phyloP scores from a whole-genome alignment of 2,113 vertebrate genomes.

The Grammomys dolichurus region DNA sequence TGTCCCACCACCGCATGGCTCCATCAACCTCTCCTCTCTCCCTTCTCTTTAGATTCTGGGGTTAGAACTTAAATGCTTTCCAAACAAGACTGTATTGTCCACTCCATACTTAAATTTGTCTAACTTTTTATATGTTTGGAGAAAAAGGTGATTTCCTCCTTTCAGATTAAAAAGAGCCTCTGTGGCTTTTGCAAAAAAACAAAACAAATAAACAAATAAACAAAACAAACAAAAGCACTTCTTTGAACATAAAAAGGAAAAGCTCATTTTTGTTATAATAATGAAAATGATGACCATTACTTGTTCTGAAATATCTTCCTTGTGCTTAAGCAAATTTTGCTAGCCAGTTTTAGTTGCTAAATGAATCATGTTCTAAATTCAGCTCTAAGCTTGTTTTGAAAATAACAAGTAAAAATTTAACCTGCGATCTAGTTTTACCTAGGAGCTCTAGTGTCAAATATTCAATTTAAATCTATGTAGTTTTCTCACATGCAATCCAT shows the following conservation, averaged over 20 bases:
- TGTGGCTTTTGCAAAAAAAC: slow-evolving; percentile 33
- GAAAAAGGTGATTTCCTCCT: background rate
- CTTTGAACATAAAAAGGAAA: background rate
- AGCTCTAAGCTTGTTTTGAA: slow-evolving; percentile 64
- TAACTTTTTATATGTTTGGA: background rate
- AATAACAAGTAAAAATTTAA: slow-evolving; percentile 72
- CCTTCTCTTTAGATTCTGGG: slow-evolving; percentile 15
- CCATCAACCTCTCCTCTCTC: background rate
- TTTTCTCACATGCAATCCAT: slow-evolving; percentile 77
- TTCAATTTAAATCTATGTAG: slow-evolving; percentile 69
- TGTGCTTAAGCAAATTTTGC: slow-evolving; percentile 57
- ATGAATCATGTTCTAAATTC: slow-evolving; percentile 66
- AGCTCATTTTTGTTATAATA: slow-evolving; percentile 43
- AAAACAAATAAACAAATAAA: too few relatives aligned
- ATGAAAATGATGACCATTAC: background rate
- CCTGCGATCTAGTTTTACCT: slow-evolving; percentile 65
- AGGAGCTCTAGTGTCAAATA: slow-evolving; percentile 73
- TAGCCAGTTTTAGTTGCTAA: slow-evolving; percentile 42
- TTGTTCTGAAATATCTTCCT: slow-evolving; percentile 55
- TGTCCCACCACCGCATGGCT: too few relatives aligned
- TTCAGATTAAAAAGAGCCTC: slow-evolving; percentile 20
- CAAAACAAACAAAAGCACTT: background rate
- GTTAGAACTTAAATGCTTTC: slow-evolving; percentile 8
- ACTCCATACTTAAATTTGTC: background rate
- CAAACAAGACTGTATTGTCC: slow-evolving; percentile 28